Conservation (phyloP, 1,140 invertebrate genomes). For the Lucilia sericata region DNA sequence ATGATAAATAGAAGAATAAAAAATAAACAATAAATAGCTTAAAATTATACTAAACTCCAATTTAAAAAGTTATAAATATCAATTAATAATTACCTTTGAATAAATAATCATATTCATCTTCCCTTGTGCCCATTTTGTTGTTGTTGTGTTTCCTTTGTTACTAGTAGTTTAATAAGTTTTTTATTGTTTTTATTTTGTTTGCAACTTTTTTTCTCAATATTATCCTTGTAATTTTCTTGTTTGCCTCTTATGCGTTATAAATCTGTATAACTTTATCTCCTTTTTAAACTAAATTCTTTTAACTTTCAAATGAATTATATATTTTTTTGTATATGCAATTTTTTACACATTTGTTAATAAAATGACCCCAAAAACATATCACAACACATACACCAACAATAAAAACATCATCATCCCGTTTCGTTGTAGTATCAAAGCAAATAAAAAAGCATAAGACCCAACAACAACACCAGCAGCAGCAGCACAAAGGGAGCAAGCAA, state of each 20-base stretch:
- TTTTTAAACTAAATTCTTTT: constrained; percentile 40
- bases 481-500: constrained; percentile 32
- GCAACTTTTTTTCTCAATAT: not conserved
- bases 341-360: constrained; percentile 22
- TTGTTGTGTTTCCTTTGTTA: constrained; percentile 46
- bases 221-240: constrained; percentile 21
- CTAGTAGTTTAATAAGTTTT: not conserved
- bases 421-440: not conserved
- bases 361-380: constrained; percentile 14
- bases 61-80: not conserved
- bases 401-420: not conserved
- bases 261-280: constrained; percentile 22
- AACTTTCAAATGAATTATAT: constrained; percentile 6
- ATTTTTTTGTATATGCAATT: constrained; percentile 26
- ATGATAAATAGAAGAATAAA: not conserved
- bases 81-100: constrained; percentile 90
- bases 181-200: constrained; percentile 35
- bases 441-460: not conserved
- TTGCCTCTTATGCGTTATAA: constrained; percentile 14
- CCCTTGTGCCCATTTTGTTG: constrained; percentile 89
- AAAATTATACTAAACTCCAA: not conserved
- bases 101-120: constrained; percentile 99
- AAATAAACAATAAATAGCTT: not conserved
- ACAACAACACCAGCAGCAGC: not conserved
- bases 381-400: constrained; percentile 25